Evolutionary conservation across 2,113 vertebrate species (phyloP).

Genomic region (Esox niger): DNA sequence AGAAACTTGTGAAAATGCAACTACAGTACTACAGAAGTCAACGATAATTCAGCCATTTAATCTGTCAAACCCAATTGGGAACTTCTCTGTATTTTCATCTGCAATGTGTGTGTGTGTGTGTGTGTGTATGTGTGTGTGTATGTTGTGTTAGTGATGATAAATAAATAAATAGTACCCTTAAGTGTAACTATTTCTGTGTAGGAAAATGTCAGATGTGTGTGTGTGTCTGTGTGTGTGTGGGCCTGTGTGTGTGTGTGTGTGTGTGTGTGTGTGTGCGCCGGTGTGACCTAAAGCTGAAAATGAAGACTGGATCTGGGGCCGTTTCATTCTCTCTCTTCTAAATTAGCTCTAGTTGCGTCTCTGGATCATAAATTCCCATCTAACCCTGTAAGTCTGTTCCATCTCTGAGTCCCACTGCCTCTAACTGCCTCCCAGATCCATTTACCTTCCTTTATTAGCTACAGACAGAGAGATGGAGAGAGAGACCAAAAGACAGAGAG

Average conservation of each 20-base stretch:
- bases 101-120: background rate
- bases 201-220: background rate
- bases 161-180: background rate
- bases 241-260: slow-evolving; percentile 14
- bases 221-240: slow-evolving; percentile 6
- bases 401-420: slow-evolving; percentile 76
- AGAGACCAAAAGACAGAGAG: too few relatives aligned
- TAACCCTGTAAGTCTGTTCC: slow-evolving; percentile 82
- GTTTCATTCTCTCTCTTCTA: slow-evolving; percentile 69
- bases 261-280: slow-evolving; percentile 3
- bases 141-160: too few relatives aligned
- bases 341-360: slow-evolving; percentile 78
- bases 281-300: slow-evolving; percentile 36
- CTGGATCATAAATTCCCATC: slow-evolving; percentile 74
- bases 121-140: background rate
- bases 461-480: background rate
- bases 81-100: too few relatives aligned
- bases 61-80: background rate
- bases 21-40: background rate
- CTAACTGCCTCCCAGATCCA: slow-evolving; percentile 59
- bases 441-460: too few relatives aligned
- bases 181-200: background rate
- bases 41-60: background rate
- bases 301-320: slow-evolving; percentile 50
- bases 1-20: background rate